Evolutionary conservation across 2,797 vertebrate genomes (phyloP).

Genomic region (Hozukius guyotensis): DNA sequence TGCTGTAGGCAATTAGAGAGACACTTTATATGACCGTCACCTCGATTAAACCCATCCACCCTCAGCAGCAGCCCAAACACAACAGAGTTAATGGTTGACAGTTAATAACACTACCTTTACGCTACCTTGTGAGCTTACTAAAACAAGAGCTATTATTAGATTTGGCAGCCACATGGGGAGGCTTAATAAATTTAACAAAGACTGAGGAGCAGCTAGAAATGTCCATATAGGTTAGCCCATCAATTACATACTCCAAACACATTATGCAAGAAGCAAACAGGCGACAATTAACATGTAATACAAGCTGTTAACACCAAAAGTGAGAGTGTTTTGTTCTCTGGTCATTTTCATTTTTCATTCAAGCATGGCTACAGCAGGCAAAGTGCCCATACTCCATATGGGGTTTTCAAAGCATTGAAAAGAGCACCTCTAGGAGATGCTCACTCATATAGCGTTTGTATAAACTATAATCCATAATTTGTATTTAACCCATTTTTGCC

Average conservation of each 20-base stretch:
- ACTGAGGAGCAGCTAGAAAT: constrained; percentile 13
- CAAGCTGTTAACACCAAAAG: not conserved
- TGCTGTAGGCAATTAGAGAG: constrained; percentile 64
- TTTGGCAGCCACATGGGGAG: constrained; percentile 11
- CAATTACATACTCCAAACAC: constrained; percentile 11
- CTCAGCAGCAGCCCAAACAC: constrained; percentile 55
- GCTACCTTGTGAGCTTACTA: constrained; percentile 27
- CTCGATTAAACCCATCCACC: constrained; percentile 57
- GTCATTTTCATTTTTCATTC: not conserved
- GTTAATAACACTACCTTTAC: constrained; percentile 29
- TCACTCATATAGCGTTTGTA: not conserved
- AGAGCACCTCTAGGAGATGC: not conserved
- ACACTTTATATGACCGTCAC: constrained; percentile 61
- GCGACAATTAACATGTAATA: not conserved
- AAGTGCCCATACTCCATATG: not conserved
- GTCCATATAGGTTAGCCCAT: constrained; percentile 10
- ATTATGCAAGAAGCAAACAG: constrained; percentile 12
- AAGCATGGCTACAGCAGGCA: not conserved
- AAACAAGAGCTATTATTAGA: constrained; percentile 50
- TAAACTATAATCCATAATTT: not conserved
- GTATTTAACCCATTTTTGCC: not conserved
- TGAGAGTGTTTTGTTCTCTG: not conserved
- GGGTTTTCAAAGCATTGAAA: not conserved
- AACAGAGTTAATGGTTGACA: constrained; percentile 26
- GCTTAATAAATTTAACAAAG: constrained; percentile 37